Conservation (phyloP, 2,888 invertebrate genomes). For the Elysia crispata region DNA sequence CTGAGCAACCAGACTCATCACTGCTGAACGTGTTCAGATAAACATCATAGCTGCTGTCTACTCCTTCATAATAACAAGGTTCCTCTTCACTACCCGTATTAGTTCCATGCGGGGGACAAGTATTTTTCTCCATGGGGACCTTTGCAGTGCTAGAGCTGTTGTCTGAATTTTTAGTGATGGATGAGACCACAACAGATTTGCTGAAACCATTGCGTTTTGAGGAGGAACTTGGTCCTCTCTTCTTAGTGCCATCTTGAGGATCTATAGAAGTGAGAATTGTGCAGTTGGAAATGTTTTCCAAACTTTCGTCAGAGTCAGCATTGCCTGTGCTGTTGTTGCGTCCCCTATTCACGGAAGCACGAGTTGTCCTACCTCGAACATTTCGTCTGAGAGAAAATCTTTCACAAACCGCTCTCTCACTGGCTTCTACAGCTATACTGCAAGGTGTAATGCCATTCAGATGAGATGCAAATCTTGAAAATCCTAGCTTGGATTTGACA, state of each 20-base stretch:
- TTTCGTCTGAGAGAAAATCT: conserved; percentile 46
- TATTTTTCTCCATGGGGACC: neutral
- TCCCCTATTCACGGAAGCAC: conserved; percentile 41
- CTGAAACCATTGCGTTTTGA: conserved; percentile 7
- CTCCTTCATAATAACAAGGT: conserved; percentile 44
- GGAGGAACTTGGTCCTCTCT: conserved; percentile 22
- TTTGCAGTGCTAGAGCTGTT: conserved; percentile 22
- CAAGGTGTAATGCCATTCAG: conserved; percentile 42
- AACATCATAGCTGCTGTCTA: conserved; percentile 48
- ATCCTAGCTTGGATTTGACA: conserved; percentile 40
- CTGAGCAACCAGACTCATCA: conserved; percentile 35
- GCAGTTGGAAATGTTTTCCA: conserved; percentile 44
- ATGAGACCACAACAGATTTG: conserved; percentile 20
- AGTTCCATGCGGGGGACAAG: neutral
- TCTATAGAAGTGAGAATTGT: conserved; percentile 29
- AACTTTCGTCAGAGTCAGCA: conserved; percentile 49
- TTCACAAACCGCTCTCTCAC: conserved; percentile 45
- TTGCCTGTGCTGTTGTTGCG: conserved; percentile 46
- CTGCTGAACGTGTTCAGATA: conserved; percentile 43
- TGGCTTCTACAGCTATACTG: conserved; percentile 45
- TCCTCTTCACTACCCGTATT: conserved; percentile 44
- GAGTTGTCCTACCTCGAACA: conserved; percentile 33
- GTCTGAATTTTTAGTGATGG: conserved; percentile 31
- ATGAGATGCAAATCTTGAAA: conserved; percentile 27
- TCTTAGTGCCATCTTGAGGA: conserved; percentile 44